Conservation (phyloP, 2,888 invertebrate genomes). For the Acleris laterana region DNA sequence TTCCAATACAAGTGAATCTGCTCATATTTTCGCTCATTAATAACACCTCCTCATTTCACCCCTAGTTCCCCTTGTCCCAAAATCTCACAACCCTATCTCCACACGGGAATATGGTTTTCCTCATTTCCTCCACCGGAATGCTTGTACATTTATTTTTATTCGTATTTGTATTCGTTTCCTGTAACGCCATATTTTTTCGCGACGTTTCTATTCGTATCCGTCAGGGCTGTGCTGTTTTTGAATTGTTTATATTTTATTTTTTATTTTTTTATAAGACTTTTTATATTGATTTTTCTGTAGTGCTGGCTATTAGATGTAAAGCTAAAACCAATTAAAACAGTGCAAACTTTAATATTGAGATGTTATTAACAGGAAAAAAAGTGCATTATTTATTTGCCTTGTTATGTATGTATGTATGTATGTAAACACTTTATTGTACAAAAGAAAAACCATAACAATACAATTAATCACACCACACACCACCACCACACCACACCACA, state of each 20-base stretch:
- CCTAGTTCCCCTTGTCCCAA: slow-evolving; percentile 7
- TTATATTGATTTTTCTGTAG: too few relatives aligned
- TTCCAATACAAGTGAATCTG: background rate
- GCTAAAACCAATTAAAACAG: too few relatives aligned
- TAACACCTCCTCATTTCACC: slow-evolving; percentile 4
- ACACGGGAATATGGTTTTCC: slow-evolving; percentile 70
- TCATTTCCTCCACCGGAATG: slow-evolving; percentile 73
- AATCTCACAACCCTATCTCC: slow-evolving; percentile 39
- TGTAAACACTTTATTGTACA: too few relatives aligned
- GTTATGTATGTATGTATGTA: too few relatives aligned
- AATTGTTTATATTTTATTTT: slow-evolving; percentile 28
- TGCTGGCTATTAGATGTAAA: too few relatives aligned
- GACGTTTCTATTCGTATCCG: slow-evolving; percentile 61
- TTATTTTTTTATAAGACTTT: background rate
- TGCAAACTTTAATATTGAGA: too few relatives aligned
- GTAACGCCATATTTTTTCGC: slow-evolving; percentile 74
- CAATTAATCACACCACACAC: too few relatives aligned
- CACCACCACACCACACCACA: too few relatives aligned
- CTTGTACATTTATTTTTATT: slow-evolving; percentile 77
- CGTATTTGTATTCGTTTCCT: slow-evolving; percentile 81
- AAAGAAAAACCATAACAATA: too few relatives aligned
- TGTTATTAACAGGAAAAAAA: too few relatives aligned
- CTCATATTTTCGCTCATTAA: slow-evolving; percentile 1
- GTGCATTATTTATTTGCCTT: too few relatives aligned
- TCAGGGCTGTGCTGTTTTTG: slow-evolving; percentile 33